A percentile compares a stretch with the other conserved stretches of the same genome.
These are phyloP conservation scores for Aspidoscelis tigris DNA, from an alignment of 2,113 vertebrate genomes.

Conservation along the genomic window DNA sequence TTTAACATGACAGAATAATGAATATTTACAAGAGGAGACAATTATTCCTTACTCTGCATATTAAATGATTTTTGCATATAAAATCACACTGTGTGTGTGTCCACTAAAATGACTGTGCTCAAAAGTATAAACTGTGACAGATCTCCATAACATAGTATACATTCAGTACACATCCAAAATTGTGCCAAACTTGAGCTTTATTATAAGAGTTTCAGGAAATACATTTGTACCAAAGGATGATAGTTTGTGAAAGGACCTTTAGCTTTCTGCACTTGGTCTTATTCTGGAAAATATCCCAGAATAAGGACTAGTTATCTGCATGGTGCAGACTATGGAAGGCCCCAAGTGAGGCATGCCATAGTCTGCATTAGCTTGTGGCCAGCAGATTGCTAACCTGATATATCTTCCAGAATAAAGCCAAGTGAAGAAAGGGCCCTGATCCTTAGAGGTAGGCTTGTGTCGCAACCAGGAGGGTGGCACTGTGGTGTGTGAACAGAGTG, in stretches of 20 bases:
- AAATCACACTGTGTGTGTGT: neutral
- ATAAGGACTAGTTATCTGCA: no score
- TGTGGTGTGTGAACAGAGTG: no score
- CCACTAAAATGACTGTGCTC: neutral
- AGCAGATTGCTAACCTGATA: no score
- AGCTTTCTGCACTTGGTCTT: no score
- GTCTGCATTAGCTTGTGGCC: no score
- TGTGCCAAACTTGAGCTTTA: neutral
- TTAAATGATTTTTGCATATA: conserved; percentile 19
- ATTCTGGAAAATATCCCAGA: no score
- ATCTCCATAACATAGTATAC: neutral
- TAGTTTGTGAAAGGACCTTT: neutral
- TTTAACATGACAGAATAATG: conserved; percentile 21
- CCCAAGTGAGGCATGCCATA: no score
- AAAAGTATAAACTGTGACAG: neutral
- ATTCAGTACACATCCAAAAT: neutral
- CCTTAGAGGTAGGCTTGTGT: no score
- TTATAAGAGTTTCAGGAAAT: neutral
- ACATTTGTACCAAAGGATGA: neutral
- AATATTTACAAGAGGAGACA: neutral
- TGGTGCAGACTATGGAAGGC: no score
- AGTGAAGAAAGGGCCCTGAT: no score
- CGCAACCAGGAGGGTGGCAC: no score
- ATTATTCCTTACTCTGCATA: neutral
- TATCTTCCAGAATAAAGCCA: no score